These are phyloP conservation scores for Sylvietta virens DNA, from an alignment of 2,113 vertebrate species.

Conservation along the genomic window DNA sequence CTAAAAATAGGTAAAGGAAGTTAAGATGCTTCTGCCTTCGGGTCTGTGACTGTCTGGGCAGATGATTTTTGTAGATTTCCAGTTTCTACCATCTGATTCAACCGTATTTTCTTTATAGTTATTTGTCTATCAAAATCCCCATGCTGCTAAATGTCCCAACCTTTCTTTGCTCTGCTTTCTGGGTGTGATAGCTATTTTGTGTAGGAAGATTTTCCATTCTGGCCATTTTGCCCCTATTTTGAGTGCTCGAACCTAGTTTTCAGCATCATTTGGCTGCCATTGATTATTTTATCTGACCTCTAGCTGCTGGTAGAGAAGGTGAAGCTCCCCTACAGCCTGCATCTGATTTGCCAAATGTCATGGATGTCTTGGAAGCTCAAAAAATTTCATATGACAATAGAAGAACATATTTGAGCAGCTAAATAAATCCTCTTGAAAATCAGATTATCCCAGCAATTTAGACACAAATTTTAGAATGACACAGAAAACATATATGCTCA, in stretches of 20 bases:
- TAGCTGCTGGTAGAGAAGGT: neutral
- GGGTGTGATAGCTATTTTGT: neutral
- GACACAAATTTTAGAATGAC: neutral
- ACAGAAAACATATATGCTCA: neutral
- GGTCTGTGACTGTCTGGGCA: neutral
- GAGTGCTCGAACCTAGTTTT: neutral
- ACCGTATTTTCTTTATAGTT: neutral
- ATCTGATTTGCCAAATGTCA: neutral
- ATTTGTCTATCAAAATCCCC: neutral
- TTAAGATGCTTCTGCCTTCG: neutral
- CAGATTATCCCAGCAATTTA: neutral
- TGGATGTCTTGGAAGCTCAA: neutral
- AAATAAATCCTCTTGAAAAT: neutral
- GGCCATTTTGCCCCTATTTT: neutral
- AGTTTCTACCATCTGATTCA: neutral
- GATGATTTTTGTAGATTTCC: neutral
- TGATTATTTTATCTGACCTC: neutral
- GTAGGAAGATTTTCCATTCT: neutral
- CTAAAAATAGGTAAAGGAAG: neutral
- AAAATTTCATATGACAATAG: neutral
- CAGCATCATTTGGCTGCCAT: neutral
- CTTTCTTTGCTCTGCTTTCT: neutral
- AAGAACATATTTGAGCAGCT: neutral
- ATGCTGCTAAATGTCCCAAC: neutral
- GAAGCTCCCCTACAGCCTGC: neutral